A percentile compares a stretch with the other conserved stretches of the same genome.
phyloP scores from a whole-genome alignment of 2,113 vertebrate genomes.

The Gymnorhina tibicen region DNA sequence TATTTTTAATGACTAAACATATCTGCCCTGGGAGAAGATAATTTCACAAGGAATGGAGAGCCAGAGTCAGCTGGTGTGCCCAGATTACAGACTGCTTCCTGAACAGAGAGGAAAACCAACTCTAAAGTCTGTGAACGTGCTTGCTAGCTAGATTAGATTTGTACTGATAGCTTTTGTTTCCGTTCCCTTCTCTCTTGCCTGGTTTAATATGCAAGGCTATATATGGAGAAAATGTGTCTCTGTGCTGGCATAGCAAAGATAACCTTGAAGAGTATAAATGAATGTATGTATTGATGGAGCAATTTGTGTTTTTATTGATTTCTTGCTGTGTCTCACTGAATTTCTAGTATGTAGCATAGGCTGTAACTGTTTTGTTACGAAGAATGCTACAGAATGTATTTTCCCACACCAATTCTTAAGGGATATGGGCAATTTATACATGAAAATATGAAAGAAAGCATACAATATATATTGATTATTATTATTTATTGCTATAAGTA shows the following conservation, averaged over 20 bases:
- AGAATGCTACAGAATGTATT: constrained; percentile 36
- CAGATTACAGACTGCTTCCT: background rate
- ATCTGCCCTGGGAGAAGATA: background rate
- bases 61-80: background rate
- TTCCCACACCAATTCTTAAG: constrained; percentile 32
- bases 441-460: constrained; percentile 14
- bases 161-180: constrained; percentile 49
- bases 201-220: constrained; percentile 52
- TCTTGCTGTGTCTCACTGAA: constrained; percentile 55
- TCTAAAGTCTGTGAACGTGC: constrained; percentile 20
- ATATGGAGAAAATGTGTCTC: constrained; percentile 60
- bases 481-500: constrained; percentile 39
- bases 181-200: constrained; percentile 38
- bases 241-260: constrained; percentile 61
- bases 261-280: constrained; percentile 77
- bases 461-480: constrained; percentile 25
- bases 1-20: background rate
- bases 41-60: background rate
- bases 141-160: constrained; percentile 49
- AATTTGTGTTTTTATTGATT: constrained; percentile 78
- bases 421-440: constrained; percentile 41
- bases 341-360: constrained; percentile 59
- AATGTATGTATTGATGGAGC: constrained; percentile 73
- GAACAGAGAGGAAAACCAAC: background rate
- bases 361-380: constrained; percentile 58